A percentile compares a stretch with the other conserved stretches of the same genome.
phyloP scores from a whole-genome alignment of 2,888 invertebrate genomes.

The Ypsolopha sequella region DNA sequence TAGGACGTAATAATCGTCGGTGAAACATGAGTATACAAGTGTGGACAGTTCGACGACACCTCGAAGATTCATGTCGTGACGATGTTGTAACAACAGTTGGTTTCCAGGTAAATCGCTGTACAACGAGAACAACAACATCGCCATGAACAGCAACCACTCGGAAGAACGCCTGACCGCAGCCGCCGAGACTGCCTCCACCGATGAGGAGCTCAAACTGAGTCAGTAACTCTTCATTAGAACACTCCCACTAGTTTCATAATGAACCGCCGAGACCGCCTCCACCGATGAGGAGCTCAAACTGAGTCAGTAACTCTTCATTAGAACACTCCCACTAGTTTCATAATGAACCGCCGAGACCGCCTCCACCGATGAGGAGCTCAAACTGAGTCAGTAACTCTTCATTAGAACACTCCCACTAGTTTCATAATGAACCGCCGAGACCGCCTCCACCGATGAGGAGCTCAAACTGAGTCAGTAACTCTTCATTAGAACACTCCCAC shows the following conservation, averaged over 20 bases:
- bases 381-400: constrained; percentile 41
- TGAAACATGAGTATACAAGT: too few species aligned
- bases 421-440: constrained; percentile 24
- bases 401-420: too few species aligned
- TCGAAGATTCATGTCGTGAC: too few species aligned
- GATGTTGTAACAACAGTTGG: too few species aligned
- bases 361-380: constrained; percentile 61
- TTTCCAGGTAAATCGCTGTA: constrained; percentile 57
- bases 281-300: constrained; percentile 63
- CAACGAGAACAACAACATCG: constrained; percentile 64
- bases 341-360: constrained; percentile 30
- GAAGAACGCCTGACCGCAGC: constrained; percentile 69
- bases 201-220: constrained; percentile 64
- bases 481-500: too few species aligned
- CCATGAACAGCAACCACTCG: constrained; percentile 62
- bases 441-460: constrained; percentile 58
- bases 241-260: too few species aligned
- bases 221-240: constrained; percentile 14
- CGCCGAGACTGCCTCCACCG: constrained; percentile 50
- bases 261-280: constrained; percentile 38
- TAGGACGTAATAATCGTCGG: too few species aligned
- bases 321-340: too few species aligned
- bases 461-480: constrained; percentile 50
- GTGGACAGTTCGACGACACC: too few species aligned
- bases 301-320: constrained; percentile 28